These are phyloP conservation scores for Elaphurus davidianus DNA, from an alignment of 2,113 vertebrate species.

Conservation along the genomic window DNA sequence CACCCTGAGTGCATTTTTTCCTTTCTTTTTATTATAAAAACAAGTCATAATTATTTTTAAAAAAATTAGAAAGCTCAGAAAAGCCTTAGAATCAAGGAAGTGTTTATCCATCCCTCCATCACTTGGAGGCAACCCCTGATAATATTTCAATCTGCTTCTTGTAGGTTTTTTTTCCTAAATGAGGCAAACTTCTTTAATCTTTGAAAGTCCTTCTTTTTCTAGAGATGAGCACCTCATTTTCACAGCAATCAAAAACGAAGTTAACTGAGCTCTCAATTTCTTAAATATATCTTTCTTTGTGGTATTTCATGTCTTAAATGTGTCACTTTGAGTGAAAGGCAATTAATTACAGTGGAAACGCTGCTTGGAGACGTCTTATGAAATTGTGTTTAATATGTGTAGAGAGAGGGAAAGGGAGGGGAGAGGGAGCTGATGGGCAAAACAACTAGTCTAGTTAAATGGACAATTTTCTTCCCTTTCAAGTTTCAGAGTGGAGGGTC, in stretches of 20 bases:
- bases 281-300: conserved; percentile 61
- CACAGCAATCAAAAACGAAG: not conserved
- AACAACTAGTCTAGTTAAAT: conserved; percentile 43
- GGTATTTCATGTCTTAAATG: not conserved
- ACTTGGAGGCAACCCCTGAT: not conserved
- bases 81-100: not conserved
- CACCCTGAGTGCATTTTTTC: not conserved
- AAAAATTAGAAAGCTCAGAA: not conserved
- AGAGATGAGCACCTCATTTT: conserved; percentile 32
- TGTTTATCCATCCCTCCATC: not conserved
- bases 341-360: conserved; percentile 55
- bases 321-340: conserved; percentile 60
- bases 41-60: not conserved
- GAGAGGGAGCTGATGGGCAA: not conserved
- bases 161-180: not conserved
- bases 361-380: conserved; percentile 31
- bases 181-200: not conserved
- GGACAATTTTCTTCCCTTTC: conserved; percentile 42
- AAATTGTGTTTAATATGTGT: conserved; percentile 47
- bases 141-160: not conserved
- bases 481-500: not conserved
- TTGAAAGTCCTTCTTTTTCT: not conserved
- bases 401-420: not conserved
- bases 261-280: conserved; percentile 49
- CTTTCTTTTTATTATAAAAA: conserved; percentile 32